Percentiles rank a stretch among this genome's conserved stretches.
Conservation (phyloP, 2,113 vertebrate genomes). For the Pterophyllum scalare region DNA sequence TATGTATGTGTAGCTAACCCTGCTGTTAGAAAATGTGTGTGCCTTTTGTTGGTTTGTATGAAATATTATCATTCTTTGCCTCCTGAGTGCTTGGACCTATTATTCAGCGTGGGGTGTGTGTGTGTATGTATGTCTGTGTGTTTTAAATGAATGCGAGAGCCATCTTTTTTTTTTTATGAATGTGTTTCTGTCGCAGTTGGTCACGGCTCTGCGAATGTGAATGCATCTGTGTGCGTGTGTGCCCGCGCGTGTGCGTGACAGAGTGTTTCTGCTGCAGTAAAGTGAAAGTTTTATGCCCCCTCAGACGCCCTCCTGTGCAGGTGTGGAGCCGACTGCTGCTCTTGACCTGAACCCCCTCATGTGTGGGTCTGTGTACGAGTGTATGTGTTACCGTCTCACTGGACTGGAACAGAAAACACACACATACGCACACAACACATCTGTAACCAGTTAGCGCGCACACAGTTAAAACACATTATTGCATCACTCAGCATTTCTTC, state of each 20-base stretch:
- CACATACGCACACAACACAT: slow-evolving; percentile 65
- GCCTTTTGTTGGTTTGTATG: not conserved
- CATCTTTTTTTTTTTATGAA: slow-evolving; percentile 1
- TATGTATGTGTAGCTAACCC: not conserved
- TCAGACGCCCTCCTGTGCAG: slow-evolving; percentile 65
- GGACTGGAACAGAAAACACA: slow-evolving; percentile 53
- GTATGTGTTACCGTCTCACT: slow-evolving; percentile 45
- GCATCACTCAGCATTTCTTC: slow-evolving; percentile 53
- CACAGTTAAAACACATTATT: slow-evolving; percentile 44
- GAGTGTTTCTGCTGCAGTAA: slow-evolving; percentile 57
- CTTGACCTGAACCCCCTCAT: slow-evolving; percentile 29
- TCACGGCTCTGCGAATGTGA: not conserved
- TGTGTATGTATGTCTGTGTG: not conserved
- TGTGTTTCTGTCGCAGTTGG: slow-evolving; percentile 10
- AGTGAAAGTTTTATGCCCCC: slow-evolving; percentile 61
- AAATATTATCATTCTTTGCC: slow-evolving; percentile 2
- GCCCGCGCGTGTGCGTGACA: not conserved
- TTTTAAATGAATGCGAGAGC: not conserved
- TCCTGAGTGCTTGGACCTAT: not conserved
- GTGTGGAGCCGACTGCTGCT: slow-evolving; percentile 65
- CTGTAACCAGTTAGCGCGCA: slow-evolving; percentile 66
- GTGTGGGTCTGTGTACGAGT: slow-evolving; percentile 20
- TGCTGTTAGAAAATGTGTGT: not conserved
- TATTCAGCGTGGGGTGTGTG: not conserved
- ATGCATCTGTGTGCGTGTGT: not conserved